Evolutionary conservation across 2,113 vertebrate species (phyloP).

Genomic region (Lutjanus erythropterus): DNA sequence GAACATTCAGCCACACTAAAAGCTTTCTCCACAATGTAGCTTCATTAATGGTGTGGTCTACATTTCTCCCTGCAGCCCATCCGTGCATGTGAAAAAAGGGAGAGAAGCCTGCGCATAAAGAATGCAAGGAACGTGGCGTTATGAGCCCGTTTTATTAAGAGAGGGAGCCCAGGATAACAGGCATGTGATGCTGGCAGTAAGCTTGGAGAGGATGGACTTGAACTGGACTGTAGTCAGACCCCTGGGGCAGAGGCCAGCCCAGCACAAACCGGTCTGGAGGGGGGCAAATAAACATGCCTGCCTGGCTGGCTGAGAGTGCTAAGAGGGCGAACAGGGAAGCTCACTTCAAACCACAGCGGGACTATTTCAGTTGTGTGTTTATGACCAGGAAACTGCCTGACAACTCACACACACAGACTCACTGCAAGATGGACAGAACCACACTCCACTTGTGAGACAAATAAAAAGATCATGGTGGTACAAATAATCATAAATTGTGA

Average conservation of each 20-base stretch:
- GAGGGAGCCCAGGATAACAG: conserved; percentile 45
- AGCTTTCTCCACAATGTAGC: conserved; percentile 17
- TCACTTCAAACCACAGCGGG: conserved; percentile 70
- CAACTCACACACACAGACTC: conserved; percentile 21
- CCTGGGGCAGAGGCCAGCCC: conserved; percentile 65
- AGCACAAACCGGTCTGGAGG: conserved; percentile 53
- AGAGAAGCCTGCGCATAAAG: conserved; percentile 63
- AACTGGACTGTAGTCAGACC: conserved; percentile 58
- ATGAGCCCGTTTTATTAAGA: conserved; percentile 75
- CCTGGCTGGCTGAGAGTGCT: conserved; percentile 26
- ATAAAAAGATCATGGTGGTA: conserved; percentile 26
- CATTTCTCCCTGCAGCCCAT: conserved; percentile 47
- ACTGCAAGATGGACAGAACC: conserved; percentile 13
- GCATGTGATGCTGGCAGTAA: conserved; percentile 52
- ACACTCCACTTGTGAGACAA: conserved; percentile 19
- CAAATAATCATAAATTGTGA: conserved; percentile 40
- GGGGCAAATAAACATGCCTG: conserved; percentile 63
- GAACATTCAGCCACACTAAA: conserved; percentile 35
- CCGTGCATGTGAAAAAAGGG: conserved; percentile 57
- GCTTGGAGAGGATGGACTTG: conserved; percentile 52
- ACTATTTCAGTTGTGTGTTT: conserved; percentile 59
- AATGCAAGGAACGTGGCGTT: conserved; percentile 77
- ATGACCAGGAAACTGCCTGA: conserved; percentile 59
- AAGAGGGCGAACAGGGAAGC: conserved; percentile 42
- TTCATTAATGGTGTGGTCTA: conserved; percentile 40